A percentile compares a stretch with the other conserved stretches of the same genome.
phyloP scores from a whole-genome alignment of 2,888 invertebrate species.

The Cotesia congregata region DNA sequence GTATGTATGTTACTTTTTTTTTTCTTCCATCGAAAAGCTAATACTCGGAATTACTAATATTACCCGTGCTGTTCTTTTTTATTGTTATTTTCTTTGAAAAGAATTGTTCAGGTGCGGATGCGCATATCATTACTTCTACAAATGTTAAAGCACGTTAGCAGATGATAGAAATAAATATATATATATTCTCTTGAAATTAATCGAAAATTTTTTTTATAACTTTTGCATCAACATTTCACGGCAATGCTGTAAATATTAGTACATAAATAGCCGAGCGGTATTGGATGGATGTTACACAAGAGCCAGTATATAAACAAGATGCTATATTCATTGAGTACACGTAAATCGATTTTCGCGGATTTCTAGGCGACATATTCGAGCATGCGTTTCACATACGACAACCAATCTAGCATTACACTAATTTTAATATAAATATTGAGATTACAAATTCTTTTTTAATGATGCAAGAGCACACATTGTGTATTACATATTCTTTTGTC shows the following conservation, averaged over 20 bases:
- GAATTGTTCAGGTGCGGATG: background rate
- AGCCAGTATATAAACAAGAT: background rate
- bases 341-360: slow-evolving; percentile 25
- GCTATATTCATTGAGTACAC: background rate
- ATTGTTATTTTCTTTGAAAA: background rate
- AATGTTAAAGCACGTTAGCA: too few relatives aligned
- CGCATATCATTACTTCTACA: slow-evolving; percentile 8
- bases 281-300: slow-evolving; percentile 13
- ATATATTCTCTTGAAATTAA: too few relatives aligned
- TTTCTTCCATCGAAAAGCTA: slow-evolving; percentile 13
- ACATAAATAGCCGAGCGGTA: background rate
- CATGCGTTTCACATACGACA: slow-evolving; percentile 22
- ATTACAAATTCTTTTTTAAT: background rate
- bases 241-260: too few relatives aligned
- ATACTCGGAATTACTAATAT: background rate
- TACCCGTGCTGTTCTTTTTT: too few relatives aligned
- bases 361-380: slow-evolving; percentile 10
- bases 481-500: too few relatives aligned
- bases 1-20: slow-evolving; percentile 30
- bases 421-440: slow-evolving; percentile 35
- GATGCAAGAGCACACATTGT: background rate
- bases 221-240: too few relatives aligned
- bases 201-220: too few relatives aligned
- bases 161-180: too few relatives aligned
- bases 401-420: background rate